Conservation (phyloP, 2,888 invertebrate species). For the Peribatodes rhomboidaria region DNA sequence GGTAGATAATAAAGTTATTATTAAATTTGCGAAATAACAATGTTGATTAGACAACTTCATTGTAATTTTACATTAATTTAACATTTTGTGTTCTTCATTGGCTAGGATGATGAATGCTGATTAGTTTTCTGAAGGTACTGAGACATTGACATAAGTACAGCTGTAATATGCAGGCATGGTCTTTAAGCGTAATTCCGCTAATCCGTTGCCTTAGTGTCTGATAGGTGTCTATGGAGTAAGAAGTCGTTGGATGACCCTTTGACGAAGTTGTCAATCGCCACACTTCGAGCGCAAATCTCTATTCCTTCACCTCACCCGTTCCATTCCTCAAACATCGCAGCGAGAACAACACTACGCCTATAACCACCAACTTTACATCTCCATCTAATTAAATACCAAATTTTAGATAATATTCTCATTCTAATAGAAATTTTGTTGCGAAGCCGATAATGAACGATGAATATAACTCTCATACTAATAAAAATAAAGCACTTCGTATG, state of each 20-base stretch:
- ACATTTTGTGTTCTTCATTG: no score
- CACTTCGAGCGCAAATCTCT: constrained; percentile 33
- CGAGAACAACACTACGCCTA: constrained; percentile 50
- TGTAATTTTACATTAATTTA: no score
- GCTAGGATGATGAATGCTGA: no score
- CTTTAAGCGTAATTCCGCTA: not conserved
- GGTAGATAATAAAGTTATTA: no score
- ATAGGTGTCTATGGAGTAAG: not conserved
- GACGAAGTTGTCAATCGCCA: not conserved
- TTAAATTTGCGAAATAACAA: no score
- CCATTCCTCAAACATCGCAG: constrained; percentile 49
- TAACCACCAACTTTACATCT: constrained; percentile 57
- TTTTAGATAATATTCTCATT: constrained; percentile 39
- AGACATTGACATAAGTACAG: not conserved
- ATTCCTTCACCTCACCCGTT: constrained; percentile 56
- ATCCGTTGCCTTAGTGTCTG: not conserved
- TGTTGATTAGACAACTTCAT: no score
- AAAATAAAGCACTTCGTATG: constrained; percentile 75
- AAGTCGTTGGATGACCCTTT: constrained; percentile 1
- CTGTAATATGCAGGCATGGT: no score
- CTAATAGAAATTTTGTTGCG: constrained; percentile 51
- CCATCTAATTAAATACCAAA: constrained; percentile 50
- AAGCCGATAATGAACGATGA: constrained; percentile 55
- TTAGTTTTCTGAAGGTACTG: not conserved
- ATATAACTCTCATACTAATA: constrained; percentile 64